phyloP scores from a whole-genome alignment of 2,888 invertebrate species.

The Megalurothrips usitatus region DNA sequence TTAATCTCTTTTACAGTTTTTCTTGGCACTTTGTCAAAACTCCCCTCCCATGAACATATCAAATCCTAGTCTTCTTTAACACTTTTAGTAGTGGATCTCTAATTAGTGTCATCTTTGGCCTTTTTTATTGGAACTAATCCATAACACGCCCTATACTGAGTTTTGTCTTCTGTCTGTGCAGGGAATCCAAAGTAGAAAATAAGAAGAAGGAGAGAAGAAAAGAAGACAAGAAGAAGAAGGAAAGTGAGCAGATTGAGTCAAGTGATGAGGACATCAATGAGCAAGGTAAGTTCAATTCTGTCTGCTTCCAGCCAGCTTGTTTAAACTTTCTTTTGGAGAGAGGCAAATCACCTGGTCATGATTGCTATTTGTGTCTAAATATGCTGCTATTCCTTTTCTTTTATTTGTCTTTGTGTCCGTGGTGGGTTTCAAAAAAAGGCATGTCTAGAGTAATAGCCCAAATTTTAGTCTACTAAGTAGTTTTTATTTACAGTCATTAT shows the following conservation, averaged over 20 bases:
- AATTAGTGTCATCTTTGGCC: no score
- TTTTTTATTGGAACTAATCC: background rate
- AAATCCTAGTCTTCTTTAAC: no score
- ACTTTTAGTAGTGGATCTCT: no score
- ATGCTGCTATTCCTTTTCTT: background rate
- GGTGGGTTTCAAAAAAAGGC: no score
- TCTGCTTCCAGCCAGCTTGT: conserved; percentile 25
- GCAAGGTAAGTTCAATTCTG: conserved; percentile 51
- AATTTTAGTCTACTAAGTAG: background rate
- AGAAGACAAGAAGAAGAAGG: conserved; percentile 53
- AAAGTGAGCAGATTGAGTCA: conserved; percentile 52
- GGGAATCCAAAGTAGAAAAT: conserved; percentile 50
- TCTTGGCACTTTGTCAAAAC: background rate
- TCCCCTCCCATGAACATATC: no score
- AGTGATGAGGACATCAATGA: conserved; percentile 56
- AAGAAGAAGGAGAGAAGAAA: conserved; percentile 59
- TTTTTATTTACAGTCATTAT: background rate
- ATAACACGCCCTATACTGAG: no score
- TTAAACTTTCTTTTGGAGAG: background rate
- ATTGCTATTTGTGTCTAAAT: background rate
- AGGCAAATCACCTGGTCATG: background rate
- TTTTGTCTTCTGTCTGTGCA: conserved; percentile 36
- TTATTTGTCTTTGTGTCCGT: no score
- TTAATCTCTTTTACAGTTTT: background rate
- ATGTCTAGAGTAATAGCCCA: no score